Conservation (phyloP, 2,888 invertebrate species). For the Autographa gamma region DNA sequence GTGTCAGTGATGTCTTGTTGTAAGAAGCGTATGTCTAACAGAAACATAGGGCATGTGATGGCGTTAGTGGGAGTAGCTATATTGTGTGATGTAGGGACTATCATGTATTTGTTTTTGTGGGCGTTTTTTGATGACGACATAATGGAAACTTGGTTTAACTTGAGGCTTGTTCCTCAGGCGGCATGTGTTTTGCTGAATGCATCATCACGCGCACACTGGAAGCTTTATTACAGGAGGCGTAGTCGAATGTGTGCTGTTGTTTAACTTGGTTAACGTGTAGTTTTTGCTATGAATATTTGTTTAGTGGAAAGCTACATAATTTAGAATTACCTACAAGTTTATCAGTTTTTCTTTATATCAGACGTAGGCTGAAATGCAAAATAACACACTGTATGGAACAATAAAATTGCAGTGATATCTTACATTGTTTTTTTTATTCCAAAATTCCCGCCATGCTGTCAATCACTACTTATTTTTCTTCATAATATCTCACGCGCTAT, state of each 20-base stretch:
- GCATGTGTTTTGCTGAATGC: slow-evolving; percentile 39
- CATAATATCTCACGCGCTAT: no score
- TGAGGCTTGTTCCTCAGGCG: slow-evolving; percentile 42
- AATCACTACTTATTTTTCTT: no score
- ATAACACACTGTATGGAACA: no score
- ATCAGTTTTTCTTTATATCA: no score
- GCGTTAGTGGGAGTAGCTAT: slow-evolving; percentile 55
- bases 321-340: no score
- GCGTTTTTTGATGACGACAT: background rate
- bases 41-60: slow-evolving; percentile 46
- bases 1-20: slow-evolving; percentile 52
- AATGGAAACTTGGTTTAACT: slow-evolving; percentile 29
- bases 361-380: no score
- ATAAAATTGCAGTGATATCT: no score
- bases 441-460: no score
- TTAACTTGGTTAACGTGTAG: slow-evolving; percentile 5
- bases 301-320: no score
- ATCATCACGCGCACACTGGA: slow-evolving; percentile 41
- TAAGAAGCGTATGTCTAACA: slow-evolving; percentile 40
- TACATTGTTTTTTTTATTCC: no score
- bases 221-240: slow-evolving; percentile 30
- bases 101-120: slow-evolving; percentile 25
- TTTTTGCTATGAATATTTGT: no score
- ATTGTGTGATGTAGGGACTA: slow-evolving; percentile 49
- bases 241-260: slow-evolving; percentile 35